A percentile compares a stretch with the other conserved stretches of the same genome.
Conservation (phyloP, 37 sponge, comb jelly and placozoan genomes). For the Hormiphora californensis region DNA sequence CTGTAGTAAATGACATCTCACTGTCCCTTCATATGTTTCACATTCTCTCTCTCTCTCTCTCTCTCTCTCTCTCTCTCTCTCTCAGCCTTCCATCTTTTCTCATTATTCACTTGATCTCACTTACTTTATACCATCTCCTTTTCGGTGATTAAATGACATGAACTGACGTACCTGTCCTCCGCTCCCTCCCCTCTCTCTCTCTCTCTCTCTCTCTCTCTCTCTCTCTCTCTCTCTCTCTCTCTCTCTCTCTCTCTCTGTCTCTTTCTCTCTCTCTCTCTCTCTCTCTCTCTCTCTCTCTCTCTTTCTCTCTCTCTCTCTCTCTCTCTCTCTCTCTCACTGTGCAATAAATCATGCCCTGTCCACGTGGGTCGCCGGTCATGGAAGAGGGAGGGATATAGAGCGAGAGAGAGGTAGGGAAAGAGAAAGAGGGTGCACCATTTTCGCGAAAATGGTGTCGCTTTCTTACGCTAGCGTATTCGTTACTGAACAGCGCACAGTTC, state of each 20-base stretch:
- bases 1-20: too few species aligned
- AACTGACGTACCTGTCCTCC: too few species aligned
- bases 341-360: too few species aligned
- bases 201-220: neutral
- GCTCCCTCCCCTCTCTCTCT: neutral
- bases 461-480: too few species aligned
- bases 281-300: neutral
- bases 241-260: neutral
- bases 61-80: neutral
- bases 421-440: too few species aligned
- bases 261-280: neutral
- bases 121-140: too few species aligned
- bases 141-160: too few species aligned
- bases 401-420: too few species aligned
- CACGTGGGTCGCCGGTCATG: too few species aligned
- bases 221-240: neutral
- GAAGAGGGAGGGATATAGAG: too few species aligned
- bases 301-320: neutral
- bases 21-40: neutral
- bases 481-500: too few species aligned
- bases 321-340: neutral
- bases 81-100: neutral
- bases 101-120: neutral
- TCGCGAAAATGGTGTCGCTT: too few species aligned
- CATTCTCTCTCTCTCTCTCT: neutral